Conservation (phyloP, 2,113 vertebrate genomes). For the Carassius auratus region DNA sequence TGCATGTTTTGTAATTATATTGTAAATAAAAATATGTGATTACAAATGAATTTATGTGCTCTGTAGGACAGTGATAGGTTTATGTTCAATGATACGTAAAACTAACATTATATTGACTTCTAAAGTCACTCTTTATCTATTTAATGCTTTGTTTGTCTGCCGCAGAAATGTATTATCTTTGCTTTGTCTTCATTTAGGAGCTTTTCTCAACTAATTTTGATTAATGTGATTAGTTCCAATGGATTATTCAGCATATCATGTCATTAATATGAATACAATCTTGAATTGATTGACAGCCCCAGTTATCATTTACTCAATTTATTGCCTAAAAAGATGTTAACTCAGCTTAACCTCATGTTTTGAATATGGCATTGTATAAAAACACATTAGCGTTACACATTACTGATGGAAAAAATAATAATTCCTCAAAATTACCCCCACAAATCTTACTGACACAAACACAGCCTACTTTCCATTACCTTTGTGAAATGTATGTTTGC, state of each 20-base stretch:
- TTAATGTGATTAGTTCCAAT: background rate
- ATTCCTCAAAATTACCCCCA: background rate
- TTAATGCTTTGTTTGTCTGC: background rate
- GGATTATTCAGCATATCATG: background rate
- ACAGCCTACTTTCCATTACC: background rate
- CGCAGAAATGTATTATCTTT: background rate
- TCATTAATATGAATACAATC: background rate
- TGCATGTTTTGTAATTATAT: background rate
- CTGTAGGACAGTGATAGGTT: background rate
- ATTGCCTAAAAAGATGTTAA: background rate
- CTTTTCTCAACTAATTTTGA: background rate
- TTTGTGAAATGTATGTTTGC: background rate
- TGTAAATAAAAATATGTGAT: background rate
- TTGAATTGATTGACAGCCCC: background rate
- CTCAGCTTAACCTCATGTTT: too few relatives aligned
- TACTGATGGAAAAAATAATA: slow-evolving; percentile 4
- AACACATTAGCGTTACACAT: too few relatives aligned
- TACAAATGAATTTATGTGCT: background rate
- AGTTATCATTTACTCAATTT: background rate
- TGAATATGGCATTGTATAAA: too few relatives aligned
- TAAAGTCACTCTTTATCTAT: background rate
- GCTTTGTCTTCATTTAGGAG: background rate
- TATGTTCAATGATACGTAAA: background rate
- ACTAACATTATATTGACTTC: background rate
- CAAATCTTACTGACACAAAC: background rate